These are phyloP conservation scores for Heliconius melpomene DNA, from an alignment of 1,140 invertebrate species.

Conservation along the genomic window DNA sequence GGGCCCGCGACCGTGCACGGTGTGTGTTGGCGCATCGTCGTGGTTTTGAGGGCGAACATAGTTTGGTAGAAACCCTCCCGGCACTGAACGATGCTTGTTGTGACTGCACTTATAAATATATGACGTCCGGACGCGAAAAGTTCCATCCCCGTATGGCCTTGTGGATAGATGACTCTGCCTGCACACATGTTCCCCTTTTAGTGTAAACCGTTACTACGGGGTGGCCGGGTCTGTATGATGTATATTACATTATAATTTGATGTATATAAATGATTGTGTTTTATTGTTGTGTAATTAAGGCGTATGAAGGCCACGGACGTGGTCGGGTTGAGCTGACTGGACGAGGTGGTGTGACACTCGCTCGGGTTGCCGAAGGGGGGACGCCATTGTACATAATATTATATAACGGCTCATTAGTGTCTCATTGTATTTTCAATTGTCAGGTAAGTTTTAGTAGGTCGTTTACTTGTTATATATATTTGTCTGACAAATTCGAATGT, in stretches of 20 bases:
- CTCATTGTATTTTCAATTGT: constrained; percentile 56
- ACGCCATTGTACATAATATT: constrained; percentile 53
- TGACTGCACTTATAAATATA: constrained; percentile 13
- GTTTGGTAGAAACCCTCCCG: constrained; percentile 22
- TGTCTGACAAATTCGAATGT: constrained; percentile 77
- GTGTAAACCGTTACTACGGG: constrained; percentile 14
- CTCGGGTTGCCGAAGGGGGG: constrained; percentile 38
- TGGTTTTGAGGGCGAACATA: constrained; percentile 7
- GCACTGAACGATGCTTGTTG: constrained; percentile 16
- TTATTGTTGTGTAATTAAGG: constrained; percentile 67
- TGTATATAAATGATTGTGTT: constrained; percentile 70
- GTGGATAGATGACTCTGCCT: too few species aligned
- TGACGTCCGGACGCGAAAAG: not conserved
- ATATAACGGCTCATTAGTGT: constrained; percentile 46
- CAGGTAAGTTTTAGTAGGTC: constrained; percentile 53
- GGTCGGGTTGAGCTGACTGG: constrained; percentile 14
- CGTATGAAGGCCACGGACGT: constrained; percentile 40
- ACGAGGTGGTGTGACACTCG: constrained; percentile 47
- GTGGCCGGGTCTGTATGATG: constrained; percentile 34
- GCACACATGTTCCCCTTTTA: constrained; percentile 25
- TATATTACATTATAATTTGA: constrained; percentile 74
- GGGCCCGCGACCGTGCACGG: constrained; percentile 55
- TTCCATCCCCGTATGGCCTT: too few species aligned
- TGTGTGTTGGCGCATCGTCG: not conserved
- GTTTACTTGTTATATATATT: constrained; percentile 64